Evolutionary conservation across 2,888 invertebrate species (phyloP).

Genomic region (Tipula lateralis): DNA sequence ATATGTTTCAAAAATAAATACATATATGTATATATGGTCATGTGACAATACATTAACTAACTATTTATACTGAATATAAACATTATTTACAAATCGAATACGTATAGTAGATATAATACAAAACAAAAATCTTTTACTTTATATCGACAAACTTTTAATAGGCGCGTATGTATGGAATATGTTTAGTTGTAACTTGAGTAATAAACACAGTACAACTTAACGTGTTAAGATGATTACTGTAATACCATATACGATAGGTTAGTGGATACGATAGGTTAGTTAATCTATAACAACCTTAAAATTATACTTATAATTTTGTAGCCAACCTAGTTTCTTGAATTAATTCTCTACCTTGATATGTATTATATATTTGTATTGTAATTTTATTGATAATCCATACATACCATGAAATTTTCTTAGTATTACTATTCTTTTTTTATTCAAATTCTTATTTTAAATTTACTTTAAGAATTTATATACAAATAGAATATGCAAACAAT

Average conservation of each 20-base stretch:
- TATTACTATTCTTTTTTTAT: not conserved
- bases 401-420: not conserved
- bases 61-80: not conserved
- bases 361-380: not conserved
- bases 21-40: not conserved
- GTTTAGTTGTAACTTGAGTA: not conserved
- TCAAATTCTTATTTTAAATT: not conserved
- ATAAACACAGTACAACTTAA: not conserved
- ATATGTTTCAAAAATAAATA: not conserved
- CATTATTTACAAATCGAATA: not conserved
- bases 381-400: not conserved
- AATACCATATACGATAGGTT: no score
- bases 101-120: not conserved
- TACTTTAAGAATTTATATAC: constrained; percentile 3
- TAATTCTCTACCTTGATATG: not conserved
- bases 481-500: not conserved
- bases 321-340: not conserved
- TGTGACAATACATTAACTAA: not conserved
- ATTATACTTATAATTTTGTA: not conserved
- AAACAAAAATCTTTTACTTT: not conserved
- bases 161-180: not conserved
- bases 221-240: not conserved
- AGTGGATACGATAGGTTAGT: not conserved
- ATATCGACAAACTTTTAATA: not conserved
- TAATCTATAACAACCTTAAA: not conserved